A percentile compares a stretch with the other conserved stretches of the same genome.
Evolutionary conservation across 2,888 invertebrate species (phyloP).

Genomic region (Callinectes sapidus): DNA sequence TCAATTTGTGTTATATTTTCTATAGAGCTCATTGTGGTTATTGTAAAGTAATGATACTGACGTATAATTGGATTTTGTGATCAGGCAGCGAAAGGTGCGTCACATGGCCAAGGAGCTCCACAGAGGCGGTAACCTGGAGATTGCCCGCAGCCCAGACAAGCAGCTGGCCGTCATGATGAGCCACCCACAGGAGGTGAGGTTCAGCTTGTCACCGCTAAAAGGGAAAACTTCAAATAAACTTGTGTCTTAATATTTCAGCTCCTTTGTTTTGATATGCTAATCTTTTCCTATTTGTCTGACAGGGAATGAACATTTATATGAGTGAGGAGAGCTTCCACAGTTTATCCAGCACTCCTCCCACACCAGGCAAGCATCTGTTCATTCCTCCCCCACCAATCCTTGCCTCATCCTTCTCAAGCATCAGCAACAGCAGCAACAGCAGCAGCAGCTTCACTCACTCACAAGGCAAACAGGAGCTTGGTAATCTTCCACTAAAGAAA

Average conservation of each 20-base stretch:
- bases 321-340: conserved; percentile 46
- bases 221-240: neutral
- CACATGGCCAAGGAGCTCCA: conserved; percentile 47
- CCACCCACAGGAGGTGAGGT: conserved; percentile 28
- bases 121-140: conserved; percentile 55
- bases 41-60: neutral
- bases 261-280: neutral
- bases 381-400: conserved; percentile 17
- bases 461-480: neutral
- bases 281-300: neutral
- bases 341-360: conserved; percentile 40
- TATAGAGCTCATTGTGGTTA: neutral
- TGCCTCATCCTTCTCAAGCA: neutral
- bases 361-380: conserved; percentile 45
- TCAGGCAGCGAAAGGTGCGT: conserved; percentile 45
- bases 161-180: conserved; percentile 51
- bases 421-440: neutral
- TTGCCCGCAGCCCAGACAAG: conserved; percentile 47
- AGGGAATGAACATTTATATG: conserved; percentile 11
- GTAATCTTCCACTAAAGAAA: conserved; percentile 35
- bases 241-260: neutral
- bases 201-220: neutral
- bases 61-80: neutral
- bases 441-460: neutral
- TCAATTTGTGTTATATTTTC: neutral